Evolutionary conservation across 2,113 vertebrate species (phyloP).

Genomic region (Poicephalus gulielmi): DNA sequence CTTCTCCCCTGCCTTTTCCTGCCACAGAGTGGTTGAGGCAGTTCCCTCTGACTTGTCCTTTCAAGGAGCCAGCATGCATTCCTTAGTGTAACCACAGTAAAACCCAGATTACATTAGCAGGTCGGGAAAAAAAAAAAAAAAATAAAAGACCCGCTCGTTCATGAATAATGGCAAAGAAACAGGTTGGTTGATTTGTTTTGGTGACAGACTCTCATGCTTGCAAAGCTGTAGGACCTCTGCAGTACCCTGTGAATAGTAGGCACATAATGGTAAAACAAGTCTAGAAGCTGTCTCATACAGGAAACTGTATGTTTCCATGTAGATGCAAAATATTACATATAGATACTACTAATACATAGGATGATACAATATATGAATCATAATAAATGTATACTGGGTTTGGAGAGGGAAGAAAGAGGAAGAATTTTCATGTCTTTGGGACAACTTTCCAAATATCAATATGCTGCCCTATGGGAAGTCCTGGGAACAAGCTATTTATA

Average conservation of each 20-base stretch:
- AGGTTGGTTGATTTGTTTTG: neutral
- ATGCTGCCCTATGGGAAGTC: neutral
- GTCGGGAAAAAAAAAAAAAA: neutral
- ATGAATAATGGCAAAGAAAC: neutral
- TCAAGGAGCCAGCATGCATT: neutral
- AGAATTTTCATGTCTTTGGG: neutral
- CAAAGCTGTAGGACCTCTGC: neutral
- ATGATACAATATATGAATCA: neutral
- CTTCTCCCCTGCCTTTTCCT: neutral
- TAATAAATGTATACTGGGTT: neutral
- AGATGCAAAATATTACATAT: neutral
- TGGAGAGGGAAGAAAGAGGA: neutral
- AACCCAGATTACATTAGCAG: neutral
- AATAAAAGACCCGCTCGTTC: neutral
- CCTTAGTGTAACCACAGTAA: neutral
- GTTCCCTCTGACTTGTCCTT: neutral
- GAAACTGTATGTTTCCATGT: neutral
- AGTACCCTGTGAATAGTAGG: neutral
- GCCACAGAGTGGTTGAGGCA: neutral
- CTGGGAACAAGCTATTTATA: neutral
- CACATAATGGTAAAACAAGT: neutral
- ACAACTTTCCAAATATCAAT: neutral
- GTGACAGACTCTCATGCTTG: neutral
- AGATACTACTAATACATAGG: neutral
- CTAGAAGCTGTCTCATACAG: neutral